Conservation (phyloP, 2,797 vertebrate species). For the Mus spretus region DNA sequence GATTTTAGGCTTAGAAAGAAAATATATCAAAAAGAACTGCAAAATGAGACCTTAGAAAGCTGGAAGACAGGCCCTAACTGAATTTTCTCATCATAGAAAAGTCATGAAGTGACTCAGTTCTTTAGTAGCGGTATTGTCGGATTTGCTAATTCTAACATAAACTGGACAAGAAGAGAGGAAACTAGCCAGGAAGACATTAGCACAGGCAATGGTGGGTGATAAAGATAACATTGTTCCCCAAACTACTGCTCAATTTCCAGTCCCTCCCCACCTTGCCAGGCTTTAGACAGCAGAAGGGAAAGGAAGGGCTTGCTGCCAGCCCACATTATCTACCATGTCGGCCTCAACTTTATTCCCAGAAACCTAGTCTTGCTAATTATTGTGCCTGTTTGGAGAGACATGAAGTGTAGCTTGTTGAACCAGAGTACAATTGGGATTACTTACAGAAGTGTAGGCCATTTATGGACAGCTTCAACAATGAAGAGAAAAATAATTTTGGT, state of each 20-base stretch:
- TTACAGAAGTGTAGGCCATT: not conserved
- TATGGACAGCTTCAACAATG: not conserved
- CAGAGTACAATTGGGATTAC: not conserved
- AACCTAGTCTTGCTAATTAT: not conserved
- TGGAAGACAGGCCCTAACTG: conserved; percentile 20
- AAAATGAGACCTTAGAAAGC: conserved; percentile 4
- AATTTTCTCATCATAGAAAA: conserved; percentile 47
- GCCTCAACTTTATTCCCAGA: conserved; percentile 31
- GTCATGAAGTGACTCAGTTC: not conserved
- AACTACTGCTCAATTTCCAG: not conserved
- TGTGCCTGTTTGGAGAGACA: not conserved
- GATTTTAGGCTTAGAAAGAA: not conserved
- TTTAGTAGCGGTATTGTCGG: conserved; percentile 17
- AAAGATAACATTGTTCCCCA: conserved; percentile 35
- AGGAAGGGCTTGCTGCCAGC: not conserved
- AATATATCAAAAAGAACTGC: conserved; percentile 28
- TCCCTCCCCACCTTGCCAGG: not conserved
- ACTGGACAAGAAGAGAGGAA: conserved; percentile 20
- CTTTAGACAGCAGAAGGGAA: conserved; percentile 40
- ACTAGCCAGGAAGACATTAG: conserved; percentile 2
- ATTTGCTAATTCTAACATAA: conserved; percentile 29
- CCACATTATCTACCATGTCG: not conserved
- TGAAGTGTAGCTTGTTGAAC: not conserved
- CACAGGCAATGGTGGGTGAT: not conserved
- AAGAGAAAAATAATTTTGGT: not conserved